Base-by-base conservation (phyloP, 2,113 vertebrate genomes). In the Chunga burmeisteri region DNA sequence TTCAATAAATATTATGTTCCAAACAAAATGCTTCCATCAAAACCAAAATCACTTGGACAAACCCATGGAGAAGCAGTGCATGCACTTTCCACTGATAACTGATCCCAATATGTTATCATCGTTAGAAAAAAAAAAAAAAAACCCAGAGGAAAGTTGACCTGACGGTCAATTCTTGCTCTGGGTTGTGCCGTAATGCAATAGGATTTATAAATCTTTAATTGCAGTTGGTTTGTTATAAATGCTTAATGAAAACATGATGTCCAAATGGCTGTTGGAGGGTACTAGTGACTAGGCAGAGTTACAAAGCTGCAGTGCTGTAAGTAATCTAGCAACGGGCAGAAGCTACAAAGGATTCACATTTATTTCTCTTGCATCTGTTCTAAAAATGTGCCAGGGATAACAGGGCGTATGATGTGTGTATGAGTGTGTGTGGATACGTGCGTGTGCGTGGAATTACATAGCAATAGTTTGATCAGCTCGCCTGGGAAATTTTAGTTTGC, bases 211-310 rank as follows among this genome's bases (percentile, higher is more conserved):
- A 98, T 98, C 96, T 97, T 97, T 96, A 96, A 96, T 83, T 96
- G 97, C 96, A 95, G 92, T 96, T 98, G 97, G 96, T 97, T 83
- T 93, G 95, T 93, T 88, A 94, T 98, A 98, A 98, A 98, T 97
- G 97, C 96, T 97, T 98, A 97, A 98, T 96, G 95, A 93, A 97
- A 98, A 97, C 97, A 91, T 26, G 36, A 94, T 97, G 96, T 98
- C 97, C 97, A 68, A 90, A 86, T 77, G 88, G 89, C 97, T 92
- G 93, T 92, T 81, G 95, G 68, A 91, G 95, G 61, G 63, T 83
- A 86, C 96, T 22, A 86, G 92, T 90, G 95, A 68, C 1, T 3
- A 40, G 91, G 91, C 71, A 30, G 79, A 47, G 79, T 79, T 88
- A 78, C 62, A 66, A 11, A 75, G 94, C 93, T 93, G 93, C 89